phyloP scores from a whole-genome alignment of 2,888 invertebrate genomes.

The Dynastes tityus region DNA sequence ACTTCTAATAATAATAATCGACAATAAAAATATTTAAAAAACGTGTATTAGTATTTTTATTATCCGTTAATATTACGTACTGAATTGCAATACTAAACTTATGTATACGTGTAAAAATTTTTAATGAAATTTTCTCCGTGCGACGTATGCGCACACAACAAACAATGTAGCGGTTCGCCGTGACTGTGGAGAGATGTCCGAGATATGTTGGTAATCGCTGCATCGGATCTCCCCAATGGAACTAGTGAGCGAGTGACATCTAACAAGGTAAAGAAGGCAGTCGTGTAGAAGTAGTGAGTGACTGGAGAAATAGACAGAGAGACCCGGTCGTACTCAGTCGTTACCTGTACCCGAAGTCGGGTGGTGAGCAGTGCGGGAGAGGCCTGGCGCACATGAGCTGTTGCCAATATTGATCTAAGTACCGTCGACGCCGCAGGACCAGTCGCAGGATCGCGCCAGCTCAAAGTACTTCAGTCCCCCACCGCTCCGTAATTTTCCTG shows the following conservation, averaged over 20 bases:
- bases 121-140: neutral
- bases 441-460: conserved; percentile 66
- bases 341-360: conserved; percentile 51
- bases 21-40: too few species aligned
- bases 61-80: too few species aligned
- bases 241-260: conserved; percentile 38
- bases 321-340: conserved; percentile 46
- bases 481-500: conserved; percentile 56
- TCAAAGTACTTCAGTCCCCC: conserved; percentile 58
- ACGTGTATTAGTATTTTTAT: too few species aligned
- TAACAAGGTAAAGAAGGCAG: conserved; percentile 39
- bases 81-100: neutral
- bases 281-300: conserved; percentile 33
- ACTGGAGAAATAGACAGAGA: conserved; percentile 43
- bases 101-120: neutral
- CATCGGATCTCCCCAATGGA: conserved; percentile 10
- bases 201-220: conserved; percentile 21
- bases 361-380: conserved; percentile 56
- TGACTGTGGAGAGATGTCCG: conserved; percentile 20
- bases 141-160: neutral
- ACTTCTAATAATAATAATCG: too few species aligned
- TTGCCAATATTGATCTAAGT: conserved; percentile 68
- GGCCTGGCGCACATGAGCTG: conserved; percentile 59
- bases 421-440: conserved; percentile 64
- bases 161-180: neutral